Base-by-base conservation (phyloP, 2,797 vertebrate species). In the Adrianichthys oophorus region DNA sequence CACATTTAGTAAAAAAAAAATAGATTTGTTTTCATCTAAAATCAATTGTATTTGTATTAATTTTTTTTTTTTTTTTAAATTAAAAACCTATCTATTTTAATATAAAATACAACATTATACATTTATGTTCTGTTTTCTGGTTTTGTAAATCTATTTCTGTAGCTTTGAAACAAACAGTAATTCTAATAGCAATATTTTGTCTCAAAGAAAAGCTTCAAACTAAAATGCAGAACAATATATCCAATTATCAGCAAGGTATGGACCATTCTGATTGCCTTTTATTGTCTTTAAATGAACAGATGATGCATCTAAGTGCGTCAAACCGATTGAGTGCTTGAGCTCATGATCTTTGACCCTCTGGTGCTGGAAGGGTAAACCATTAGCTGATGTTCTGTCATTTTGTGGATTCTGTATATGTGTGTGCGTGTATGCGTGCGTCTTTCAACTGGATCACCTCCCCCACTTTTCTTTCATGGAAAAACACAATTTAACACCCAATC, bases 401-500 rank as follows among this genome's bases (percentile, higher is more conserved):
- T 77, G 45, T 64, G 70, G 32, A 37, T 37, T 37, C 32, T 52
- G 48, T 52, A 42, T 65, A 49, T 66, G 54, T 42, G 56, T 59
- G 37, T 52, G 58, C 32, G 52, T 45, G 42, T 40, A 62, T 41
- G 68, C 49, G 64, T 50, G 44, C n/a, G 72, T 78, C 74, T 54
- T 70, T 79, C 79, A 79, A 85, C 56, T 66, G 65, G 59, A 82
- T 87, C 78, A 73, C 77, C 78, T 82, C 75, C 80, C 76, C 78
- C 62, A 62, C 78, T 76, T 73, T 75, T 77, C 65, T 66, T 85
- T 84, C 66, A 60, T 57, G 49, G 80, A 84, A 89, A 90, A 90
- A 87, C 77, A 81, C 83, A 85, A 90, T 90, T 87, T 78, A 85
- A 82, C 80, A 85, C 58, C 56, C 76, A 83, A 80, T 91, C 87